Base-by-base conservation (phyloP, 2,888 invertebrate genomes). In the Coleophora flavipennella region DNA sequence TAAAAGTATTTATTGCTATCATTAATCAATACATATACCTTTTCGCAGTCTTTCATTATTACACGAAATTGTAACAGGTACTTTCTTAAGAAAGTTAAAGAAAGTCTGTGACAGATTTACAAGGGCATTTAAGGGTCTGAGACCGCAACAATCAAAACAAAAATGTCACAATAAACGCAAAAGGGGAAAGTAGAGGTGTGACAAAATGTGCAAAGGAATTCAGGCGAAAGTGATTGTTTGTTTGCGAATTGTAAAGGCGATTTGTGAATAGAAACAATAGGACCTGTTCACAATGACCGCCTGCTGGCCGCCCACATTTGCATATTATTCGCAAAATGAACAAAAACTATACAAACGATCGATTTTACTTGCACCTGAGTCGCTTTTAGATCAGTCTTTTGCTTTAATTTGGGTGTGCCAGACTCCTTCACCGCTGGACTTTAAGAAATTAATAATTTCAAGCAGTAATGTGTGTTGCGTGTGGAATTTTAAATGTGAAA, bases 21-120 rank as follows among this genome's bases (percentile, higher is more conserved):
- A 31, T 8, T 7, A 13, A 31, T 12, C 31, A 31, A 31, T 31
- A 3, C 11, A 11, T 12, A n/a, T 31, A 31, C 3, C 3, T 20
- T 20, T 20, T 6, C 20, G 6, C 20, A 6, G 20, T 20, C 20
- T 39, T 10, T 28, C 6, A 25, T 20, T 33, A 42, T 63, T 60
- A 51, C 67, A 64, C 62, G 62, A 70, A 77, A 76, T 74, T 46
- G 64, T 55, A 68, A 68, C 77, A 80, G 77, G 78, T 79, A 76
- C 67, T 67, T 72, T 62, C 60, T 50, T 48, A 39, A 50, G 43
- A 47, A 46, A 53, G 51, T 57, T 45, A 55, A 71, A 66, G 65
- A 72, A 75, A 73, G 76, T n/a, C 73, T 71, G 25, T 74, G 65
- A 62, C 66, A 66, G 69, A 76, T 79, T 79, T 79, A 81, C 67